Conservation (phyloP, 2,113 vertebrate species). For the Mormyrus lacerda region DNA sequence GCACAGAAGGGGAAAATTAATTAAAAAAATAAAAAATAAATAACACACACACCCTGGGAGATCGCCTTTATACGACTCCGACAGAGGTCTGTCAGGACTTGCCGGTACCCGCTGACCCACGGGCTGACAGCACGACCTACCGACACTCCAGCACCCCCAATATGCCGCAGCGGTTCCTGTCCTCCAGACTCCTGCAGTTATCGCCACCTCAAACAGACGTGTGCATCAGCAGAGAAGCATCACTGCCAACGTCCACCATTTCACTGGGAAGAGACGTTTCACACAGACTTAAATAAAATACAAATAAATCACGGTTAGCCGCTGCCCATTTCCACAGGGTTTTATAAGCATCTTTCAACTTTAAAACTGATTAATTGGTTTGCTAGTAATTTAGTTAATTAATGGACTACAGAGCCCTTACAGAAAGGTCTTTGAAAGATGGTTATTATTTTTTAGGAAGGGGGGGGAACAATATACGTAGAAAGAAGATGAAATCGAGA, state of each 20-base stretch:
- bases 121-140: not conserved
- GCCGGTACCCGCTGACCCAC: not conserved
- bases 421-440: not conserved
- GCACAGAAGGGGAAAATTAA: not conserved
- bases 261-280: not conserved
- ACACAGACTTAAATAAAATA: not conserved
- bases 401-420: not conserved
- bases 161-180: not conserved
- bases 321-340: not conserved
- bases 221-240: not conserved
- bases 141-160: not conserved
- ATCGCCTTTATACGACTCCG: not conserved
- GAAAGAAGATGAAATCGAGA: not conserved
- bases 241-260: not conserved
- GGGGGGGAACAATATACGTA: not conserved
- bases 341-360: not conserved
- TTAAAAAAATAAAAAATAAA: not conserved
- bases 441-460: not conserved
- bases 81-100: not conserved
- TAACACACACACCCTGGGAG: not conserved
- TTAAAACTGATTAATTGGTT: constrained; percentile 8
- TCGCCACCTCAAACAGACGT: not conserved
- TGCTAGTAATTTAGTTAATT: constrained; percentile 1
- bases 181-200: not conserved
- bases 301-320: not conserved